These are phyloP conservation scores for Thymelicus lineola DNA, from an alignment of 2,888 invertebrate genomes.

Conservation along the genomic window DNA sequence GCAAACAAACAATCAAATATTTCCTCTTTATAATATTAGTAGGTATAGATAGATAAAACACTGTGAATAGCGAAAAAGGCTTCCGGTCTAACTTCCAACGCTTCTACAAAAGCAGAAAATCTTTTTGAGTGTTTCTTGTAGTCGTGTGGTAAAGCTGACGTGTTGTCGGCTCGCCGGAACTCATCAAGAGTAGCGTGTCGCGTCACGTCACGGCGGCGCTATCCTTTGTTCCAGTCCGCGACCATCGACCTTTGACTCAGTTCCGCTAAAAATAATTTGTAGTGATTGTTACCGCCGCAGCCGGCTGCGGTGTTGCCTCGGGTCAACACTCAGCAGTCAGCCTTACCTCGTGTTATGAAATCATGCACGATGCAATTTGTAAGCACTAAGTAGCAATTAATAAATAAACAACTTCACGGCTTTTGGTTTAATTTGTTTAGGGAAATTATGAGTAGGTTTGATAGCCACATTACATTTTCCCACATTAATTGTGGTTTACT, in stretches of 20 bases:
- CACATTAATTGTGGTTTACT: too few relatives aligned
- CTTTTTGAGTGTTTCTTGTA: background rate
- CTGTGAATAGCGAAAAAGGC: background rate
- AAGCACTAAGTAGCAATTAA: background rate
- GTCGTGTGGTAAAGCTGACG: conserved; percentile 6
- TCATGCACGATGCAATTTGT: background rate
- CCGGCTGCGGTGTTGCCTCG: conserved; percentile 30
- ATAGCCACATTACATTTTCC: too few relatives aligned
- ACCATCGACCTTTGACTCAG: conserved; percentile 43
- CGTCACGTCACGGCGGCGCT: conserved; percentile 17
- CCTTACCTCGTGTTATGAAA: conserved; percentile 31
- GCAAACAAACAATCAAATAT: too few relatives aligned
- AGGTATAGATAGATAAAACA: too few relatives aligned
- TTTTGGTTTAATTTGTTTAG: too few relatives aligned
- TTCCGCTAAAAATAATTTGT: conserved; percentile 38
- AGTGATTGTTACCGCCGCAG: conserved; percentile 39
- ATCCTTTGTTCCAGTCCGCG: conserved; percentile 37
- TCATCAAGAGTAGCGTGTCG: conserved; percentile 14
- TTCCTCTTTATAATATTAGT: too few relatives aligned
- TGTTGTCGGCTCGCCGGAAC: background rate
- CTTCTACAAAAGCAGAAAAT: background rate
- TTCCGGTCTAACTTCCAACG: conserved; percentile 1
- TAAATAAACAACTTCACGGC: too few relatives aligned
- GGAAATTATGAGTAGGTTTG: too few relatives aligned
- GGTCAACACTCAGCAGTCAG: conserved; percentile 29